Conservation (phyloP, 1,140 invertebrate species). For the Andrena cerasifolii region DNA sequence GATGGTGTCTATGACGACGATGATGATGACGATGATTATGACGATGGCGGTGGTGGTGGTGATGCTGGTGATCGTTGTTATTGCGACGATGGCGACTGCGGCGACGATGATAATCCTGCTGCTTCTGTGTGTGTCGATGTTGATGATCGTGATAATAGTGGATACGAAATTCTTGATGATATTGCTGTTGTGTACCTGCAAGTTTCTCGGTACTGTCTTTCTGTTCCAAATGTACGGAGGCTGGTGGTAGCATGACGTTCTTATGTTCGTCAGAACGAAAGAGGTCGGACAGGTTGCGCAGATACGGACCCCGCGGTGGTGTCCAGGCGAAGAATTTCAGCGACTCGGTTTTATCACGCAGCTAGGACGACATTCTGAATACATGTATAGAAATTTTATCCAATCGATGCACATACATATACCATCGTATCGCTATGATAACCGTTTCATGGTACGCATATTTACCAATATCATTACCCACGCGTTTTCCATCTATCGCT, state of each 20-base stretch:
- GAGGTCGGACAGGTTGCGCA: background rate
- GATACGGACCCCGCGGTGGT: background rate
- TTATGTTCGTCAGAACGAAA: too few species aligned
- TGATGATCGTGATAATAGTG: conserved; percentile 30
- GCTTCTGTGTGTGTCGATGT: conserved; percentile 22
- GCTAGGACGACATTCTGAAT: background rate
- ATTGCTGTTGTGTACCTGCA: conserved; percentile 61
- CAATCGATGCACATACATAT: too few species aligned
- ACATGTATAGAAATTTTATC: background rate
- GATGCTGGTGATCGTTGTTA: conserved; percentile 12
- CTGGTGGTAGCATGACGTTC: conserved; percentile 47
- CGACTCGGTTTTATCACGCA: background rate
- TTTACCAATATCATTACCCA: too few species aligned
- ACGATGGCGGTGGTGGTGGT: conserved; percentile 3
- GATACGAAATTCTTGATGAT: conserved; percentile 10
- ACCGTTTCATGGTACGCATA: background rate
- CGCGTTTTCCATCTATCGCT: background rate
- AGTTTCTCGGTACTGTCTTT: conserved; percentile 64
- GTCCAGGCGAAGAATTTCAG: background rate
- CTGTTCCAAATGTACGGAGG: conserved; percentile 68
- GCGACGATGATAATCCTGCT: conserved; percentile 54
- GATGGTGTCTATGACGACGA: conserved; percentile 8
- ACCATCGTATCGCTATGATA: too few species aligned
- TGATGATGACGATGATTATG: conserved; percentile 3
- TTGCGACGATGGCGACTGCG: conserved; percentile 53